Base-by-base conservation (phyloP, 2,113 vertebrate species). In the Aegypius monachus region DNA sequence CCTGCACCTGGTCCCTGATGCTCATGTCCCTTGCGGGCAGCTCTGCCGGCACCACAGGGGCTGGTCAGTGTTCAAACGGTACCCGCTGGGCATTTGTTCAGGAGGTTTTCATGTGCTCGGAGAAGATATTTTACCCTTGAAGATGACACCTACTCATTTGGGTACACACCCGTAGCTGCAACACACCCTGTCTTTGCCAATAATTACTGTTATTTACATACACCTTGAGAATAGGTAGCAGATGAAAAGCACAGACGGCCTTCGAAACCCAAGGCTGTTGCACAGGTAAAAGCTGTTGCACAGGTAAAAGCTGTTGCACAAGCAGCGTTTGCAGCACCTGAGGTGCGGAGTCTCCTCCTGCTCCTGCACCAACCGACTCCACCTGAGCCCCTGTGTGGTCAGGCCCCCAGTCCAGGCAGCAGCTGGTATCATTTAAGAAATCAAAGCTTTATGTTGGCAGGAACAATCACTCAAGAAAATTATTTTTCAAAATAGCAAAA, bases 121-220 rank as follows among this genome's bases (percentile, higher is more conserved):
- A 79, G 79, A 52, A 56, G 70, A 74, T 79, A 18, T 50, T 94
- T 90, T 83, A 77, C 63, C 93, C 9, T 26, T 87, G 85, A 61
- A 80, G 86, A 88, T 1, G 88, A 86, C 93, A 81, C 92, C 93
- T 45, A 73, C 88, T 66, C 91, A 23, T 19, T 58, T 3, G 12
- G 20, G 19, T 22, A 42, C 95, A 95, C 96, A 38, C 93, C 97
- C 92, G 72, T 19, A 32, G 67, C 95, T 80, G 72, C 80, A 80
- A 71, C 92, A 72, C 85, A 27, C 78, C 88, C 50, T 3, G 17
- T 73, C 94, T 89, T 80, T 73, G 80, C 91, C 82, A 63, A 21
- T 81, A 88, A 92, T 62, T 65, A 40, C 61, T 40, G 58, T 72
- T 93, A 95, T 86, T 96, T 89, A 91, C 92, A 91, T 47, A 59